Evolutionary conservation across 1,140 invertebrate genomes (phyloP), one percentile per base, ranked within the genome.

Genomic region (Nebria ingens): DNA sequence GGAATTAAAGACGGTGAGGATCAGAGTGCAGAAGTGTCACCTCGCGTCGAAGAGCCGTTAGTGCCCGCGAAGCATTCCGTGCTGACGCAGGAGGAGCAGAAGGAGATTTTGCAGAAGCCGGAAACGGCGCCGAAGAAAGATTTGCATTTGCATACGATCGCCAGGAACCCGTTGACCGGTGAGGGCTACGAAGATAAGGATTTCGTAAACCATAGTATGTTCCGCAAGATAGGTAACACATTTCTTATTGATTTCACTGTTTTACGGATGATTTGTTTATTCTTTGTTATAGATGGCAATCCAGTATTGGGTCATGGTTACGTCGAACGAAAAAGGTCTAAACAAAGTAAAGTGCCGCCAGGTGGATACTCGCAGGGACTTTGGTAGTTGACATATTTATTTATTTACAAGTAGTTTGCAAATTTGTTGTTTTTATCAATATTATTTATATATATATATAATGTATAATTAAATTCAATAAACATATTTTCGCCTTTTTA

Each of bases 281-380:
- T 56, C 9, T 52, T 58, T 59, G 38, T 66, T 66, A 52, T 58
- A 76, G 76, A 76, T 65, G 76, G 76, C 19, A 77, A 76, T 60
- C 75, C 75, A n/a, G 64, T 77, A 17, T 71, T 76, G 53, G 75
- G 75, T 2, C 66, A 72, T 56, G 75, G 74, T 21, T 76, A 76
- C 59, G 53, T 53, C 21, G 20, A 34, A 4, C 21, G 62, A 61
- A 56, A 61, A 59, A 19, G 12, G 21, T 55, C 23, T 50, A 66
- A 64, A 56, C 58, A 62, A 23, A 52, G 15, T 3, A 70, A 71
- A 53, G 61, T 75, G 21, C 73, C 73, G 49, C 73, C 73, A 34
- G 76, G 76, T 57, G 76, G 76, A 29, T 77, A 68, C 59, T 77
- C 75, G 2, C 72, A 75, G 52, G 73, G 73, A 45, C 66, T 78